Percentiles rank a stretch among this genome's conserved stretches.
Conservation (phyloP, 2,888 invertebrate species). For the Drosophila lutescens region DNA sequence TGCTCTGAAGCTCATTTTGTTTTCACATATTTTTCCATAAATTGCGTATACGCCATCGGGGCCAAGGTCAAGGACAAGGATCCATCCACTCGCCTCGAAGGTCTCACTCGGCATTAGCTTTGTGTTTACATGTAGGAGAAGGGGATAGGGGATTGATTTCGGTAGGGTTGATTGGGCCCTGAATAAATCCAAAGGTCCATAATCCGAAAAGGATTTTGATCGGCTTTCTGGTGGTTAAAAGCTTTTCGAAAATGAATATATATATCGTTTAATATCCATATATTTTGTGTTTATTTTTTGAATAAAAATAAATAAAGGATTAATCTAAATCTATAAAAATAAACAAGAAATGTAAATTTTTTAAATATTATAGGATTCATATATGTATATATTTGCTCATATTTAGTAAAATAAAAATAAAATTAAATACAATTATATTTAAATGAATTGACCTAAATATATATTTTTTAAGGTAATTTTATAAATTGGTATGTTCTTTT, state of each 20-base stretch:
- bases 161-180: slow-evolving; percentile 13
- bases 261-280: too few relatives aligned
- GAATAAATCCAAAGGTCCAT: slow-evolving; percentile 22
- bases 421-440: too few relatives aligned
- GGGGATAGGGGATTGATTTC: background rate
- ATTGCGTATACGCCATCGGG: slow-evolving; percentile 50
- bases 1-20: slow-evolving; percentile 23
- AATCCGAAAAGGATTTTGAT: slow-evolving; percentile 5
- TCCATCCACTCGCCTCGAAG: slow-evolving; percentile 15
- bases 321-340: too few relatives aligned
- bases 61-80: slow-evolving; percentile 51
- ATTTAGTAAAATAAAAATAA: too few relatives aligned
- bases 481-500: background rate
- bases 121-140: background rate
- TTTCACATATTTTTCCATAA: slow-evolving; percentile 28
- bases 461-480: too few relatives aligned
- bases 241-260: background rate
- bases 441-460: too few relatives aligned
- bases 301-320: too few relatives aligned
- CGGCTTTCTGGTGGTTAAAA: background rate
- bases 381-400: too few relatives aligned
- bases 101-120: slow-evolving; percentile 1
- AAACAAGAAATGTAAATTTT: too few relatives aligned
- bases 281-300: too few relatives aligned
- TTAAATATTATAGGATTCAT: too few relatives aligned